phyloP scores from a whole-genome alignment of 2,888 invertebrate genomes.

The Diaphora mendica region DNA sequence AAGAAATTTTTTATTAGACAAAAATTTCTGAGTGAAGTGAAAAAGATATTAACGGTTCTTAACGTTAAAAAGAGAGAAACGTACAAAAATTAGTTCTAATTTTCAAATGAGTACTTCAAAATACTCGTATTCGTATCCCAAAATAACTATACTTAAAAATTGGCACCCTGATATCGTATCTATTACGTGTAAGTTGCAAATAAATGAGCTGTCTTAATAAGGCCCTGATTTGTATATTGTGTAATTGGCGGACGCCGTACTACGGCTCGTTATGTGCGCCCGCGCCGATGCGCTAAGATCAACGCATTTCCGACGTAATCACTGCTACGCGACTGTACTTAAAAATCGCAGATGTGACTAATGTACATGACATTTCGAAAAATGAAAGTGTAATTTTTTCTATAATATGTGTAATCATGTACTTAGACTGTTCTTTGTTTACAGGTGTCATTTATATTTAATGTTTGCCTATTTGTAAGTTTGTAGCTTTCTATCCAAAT shows the following conservation, averaged over 20 bases:
- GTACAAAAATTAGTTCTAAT: not conserved
- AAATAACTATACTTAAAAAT: slow-evolving; percentile 17
- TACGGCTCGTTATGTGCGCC: slow-evolving; percentile 35
- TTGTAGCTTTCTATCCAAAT: too few relatives aligned
- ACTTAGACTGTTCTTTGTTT: not conserved
- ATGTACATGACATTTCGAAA: slow-evolving; percentile 7
- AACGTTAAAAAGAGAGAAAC: not conserved
- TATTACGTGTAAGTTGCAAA: slow-evolving; percentile 38
- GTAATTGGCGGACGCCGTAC: slow-evolving; percentile 33
- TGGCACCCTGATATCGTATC: slow-evolving; percentile 33
- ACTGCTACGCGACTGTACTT: slow-evolving; percentile 29
- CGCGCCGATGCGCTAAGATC: slow-evolving; percentile 39
- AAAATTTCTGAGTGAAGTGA: too few relatives aligned
- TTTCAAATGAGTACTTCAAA: not conserved
- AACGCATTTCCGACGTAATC: slow-evolving; percentile 54
- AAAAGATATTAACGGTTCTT: too few relatives aligned
- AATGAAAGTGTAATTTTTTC: not conserved
- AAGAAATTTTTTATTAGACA: too few relatives aligned
- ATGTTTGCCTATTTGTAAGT: not conserved
- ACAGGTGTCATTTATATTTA: not conserved
- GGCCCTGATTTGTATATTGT: slow-evolving; percentile 43
- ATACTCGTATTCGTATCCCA: not conserved
- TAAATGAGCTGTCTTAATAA: slow-evolving; percentile 39
- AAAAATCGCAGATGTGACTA: slow-evolving; percentile 24
- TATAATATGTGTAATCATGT: slow-evolving; percentile 3